These are phyloP conservation scores for Trematomus loennbergii DNA, from an alignment of 2,113 vertebrate genomes.

Conservation along the genomic window DNA sequence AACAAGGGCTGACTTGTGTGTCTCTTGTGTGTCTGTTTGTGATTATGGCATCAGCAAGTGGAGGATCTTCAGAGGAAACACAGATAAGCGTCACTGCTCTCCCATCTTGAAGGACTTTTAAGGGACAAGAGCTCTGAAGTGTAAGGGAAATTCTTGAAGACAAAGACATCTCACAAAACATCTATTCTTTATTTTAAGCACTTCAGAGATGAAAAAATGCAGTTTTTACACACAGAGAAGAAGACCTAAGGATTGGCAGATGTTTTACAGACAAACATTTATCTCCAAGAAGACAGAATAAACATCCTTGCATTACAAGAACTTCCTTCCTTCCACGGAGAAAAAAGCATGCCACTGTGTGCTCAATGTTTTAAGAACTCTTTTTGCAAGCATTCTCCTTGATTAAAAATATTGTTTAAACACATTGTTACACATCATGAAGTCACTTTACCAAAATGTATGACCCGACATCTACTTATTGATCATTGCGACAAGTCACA, in stretches of 20 bases:
- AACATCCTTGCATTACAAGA: not conserved
- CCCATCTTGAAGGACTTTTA: constrained; percentile 73
- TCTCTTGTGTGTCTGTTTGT: constrained; percentile 29
- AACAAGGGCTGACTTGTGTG: not conserved
- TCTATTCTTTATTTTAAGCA: not conserved
- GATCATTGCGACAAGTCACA: not conserved
- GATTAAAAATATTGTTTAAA: not conserved
- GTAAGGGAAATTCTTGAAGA: not conserved
- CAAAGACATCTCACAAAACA: not conserved
- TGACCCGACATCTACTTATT: not conserved
- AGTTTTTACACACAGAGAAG: not conserved
- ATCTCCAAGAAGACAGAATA: not conserved
- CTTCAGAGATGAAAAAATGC: not conserved
- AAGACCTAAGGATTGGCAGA: not conserved
- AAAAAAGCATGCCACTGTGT: not conserved
- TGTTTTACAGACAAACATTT: not conserved
- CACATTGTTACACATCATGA: not conserved
- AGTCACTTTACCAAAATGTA: not conserved
- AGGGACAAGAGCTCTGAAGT: constrained; percentile 54
- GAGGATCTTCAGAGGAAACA: constrained; percentile 67
- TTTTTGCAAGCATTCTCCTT: not conserved
- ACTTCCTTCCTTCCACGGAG: not conserved
- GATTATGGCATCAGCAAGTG: constrained; percentile 60
- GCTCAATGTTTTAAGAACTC: not conserved
- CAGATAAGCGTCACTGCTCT: constrained; percentile 64